Evolutionary conservation across 2,888 invertebrate genomes (phyloP).

Genomic region (Pimpla rufipes): DNA sequence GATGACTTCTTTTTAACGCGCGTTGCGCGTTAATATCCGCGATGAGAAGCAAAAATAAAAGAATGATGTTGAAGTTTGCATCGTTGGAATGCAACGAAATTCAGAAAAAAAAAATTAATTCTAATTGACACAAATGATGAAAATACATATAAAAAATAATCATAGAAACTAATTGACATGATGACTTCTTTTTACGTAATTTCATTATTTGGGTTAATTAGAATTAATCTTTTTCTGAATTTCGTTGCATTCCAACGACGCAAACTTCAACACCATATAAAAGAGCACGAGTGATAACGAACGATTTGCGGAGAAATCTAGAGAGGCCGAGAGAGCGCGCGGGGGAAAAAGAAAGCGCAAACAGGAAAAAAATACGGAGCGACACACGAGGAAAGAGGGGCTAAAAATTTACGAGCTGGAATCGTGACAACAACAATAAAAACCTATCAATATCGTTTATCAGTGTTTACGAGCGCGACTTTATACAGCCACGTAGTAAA

Average conservation of each 20-base stretch:
- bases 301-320: constrained; percentile 35
- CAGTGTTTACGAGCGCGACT: constrained; percentile 66
- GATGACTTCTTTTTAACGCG: no score
- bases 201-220: no score
- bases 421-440: constrained; percentile 66
- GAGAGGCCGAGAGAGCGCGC: neutral
- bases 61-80: no score
- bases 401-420: constrained; percentile 51
- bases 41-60: constrained; percentile 24
- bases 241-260: no score
- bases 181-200: no score
- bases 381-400: neutral
- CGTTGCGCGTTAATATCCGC: constrained; percentile 23
- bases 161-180: no score
- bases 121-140: no score
- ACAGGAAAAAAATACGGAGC: constrained; percentile 21
- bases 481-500: constrained; percentile 67
- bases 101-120: no score
- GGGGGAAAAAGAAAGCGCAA: constrained; percentile 40
- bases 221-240: no score
- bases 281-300: constrained; percentile 34
- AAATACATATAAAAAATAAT: no score
- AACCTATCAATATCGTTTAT: constrained; percentile 70
- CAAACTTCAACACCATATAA: no score
- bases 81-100: no score